These are phyloP conservation scores for Meda fulgida DNA, from an alignment of 2,797 vertebrate genomes.

Conservation along the genomic window DNA sequence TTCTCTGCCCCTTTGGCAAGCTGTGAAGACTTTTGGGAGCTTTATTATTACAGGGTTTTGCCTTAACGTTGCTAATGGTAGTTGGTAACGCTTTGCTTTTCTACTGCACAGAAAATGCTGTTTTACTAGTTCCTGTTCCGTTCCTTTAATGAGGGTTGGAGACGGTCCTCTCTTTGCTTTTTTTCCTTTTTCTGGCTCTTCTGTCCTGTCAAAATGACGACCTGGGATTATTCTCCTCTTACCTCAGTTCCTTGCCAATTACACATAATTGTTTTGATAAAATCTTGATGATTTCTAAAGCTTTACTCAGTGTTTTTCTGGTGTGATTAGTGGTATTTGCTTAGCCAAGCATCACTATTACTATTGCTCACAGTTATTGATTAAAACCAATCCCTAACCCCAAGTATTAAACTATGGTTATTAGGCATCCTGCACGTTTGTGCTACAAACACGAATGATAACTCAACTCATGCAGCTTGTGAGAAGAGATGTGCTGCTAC, in stretches of 20 bases:
- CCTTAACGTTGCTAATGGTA: background rate
- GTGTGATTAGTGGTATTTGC: constrained; percentile 10
- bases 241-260: constrained; percentile 5
- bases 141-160: background rate
- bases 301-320: constrained; percentile 6
- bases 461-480: background rate
- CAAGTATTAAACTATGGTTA: background rate
- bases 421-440: background rate
- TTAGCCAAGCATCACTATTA: constrained; percentile 12
- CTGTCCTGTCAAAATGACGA: background rate
- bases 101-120: background rate
- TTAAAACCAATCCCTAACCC: constrained; percentile 1
- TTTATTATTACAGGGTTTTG: constrained; percentile 19
- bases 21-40: background rate
- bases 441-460: background rate
- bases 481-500: background rate
- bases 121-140: constrained; percentile 25
- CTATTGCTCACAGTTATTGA: background rate
- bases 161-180: background rate
- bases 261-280: constrained; percentile 7
- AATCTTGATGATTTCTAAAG: background rate
- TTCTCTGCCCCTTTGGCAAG: constrained; percentile 25
- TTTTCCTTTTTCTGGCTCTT: background rate
- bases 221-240: constrained; percentile 6
- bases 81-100: constrained; percentile 2